These are phyloP conservation scores for Coturnix japonica DNA, from an alignment of 2,113 vertebrate species.

Conservation along the genomic window DNA sequence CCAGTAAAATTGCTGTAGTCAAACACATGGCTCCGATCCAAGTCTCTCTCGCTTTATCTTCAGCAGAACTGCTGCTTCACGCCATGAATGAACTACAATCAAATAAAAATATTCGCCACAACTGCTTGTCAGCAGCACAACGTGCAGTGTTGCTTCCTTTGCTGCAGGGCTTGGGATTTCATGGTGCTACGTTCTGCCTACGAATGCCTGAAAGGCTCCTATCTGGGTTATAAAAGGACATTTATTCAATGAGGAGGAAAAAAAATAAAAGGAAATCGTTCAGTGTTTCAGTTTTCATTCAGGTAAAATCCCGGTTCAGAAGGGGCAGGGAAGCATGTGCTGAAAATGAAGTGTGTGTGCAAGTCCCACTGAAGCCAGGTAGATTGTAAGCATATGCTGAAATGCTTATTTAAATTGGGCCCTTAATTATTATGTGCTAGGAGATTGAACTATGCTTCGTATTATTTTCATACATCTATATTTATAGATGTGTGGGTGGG, in stretches of 20 bases:
- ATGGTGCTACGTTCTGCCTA: not conserved
- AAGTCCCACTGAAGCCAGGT: slow-evolving; percentile 43
- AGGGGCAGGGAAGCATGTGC: not conserved
- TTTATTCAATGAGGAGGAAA: not conserved
- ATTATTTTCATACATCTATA: slow-evolving; percentile 51
- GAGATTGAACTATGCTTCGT: slow-evolving; percentile 15
- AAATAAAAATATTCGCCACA: not conserved
- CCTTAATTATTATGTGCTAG: slow-evolving; percentile 66
- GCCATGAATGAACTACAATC: slow-evolving; percentile 46
- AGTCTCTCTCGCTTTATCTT: slow-evolving; percentile 31
- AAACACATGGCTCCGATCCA: slow-evolving; percentile 42
- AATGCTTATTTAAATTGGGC: slow-evolving; percentile 58
- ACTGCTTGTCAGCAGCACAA: not conserved
- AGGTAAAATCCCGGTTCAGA: slow-evolving; percentile 35
- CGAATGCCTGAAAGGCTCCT: not conserved
- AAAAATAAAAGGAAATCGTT: not conserved
- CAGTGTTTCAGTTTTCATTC: slow-evolving; percentile 22
- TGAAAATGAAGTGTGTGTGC: slow-evolving; percentile 46
- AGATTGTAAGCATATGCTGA: slow-evolving; percentile 60
- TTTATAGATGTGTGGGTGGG: slow-evolving; percentile 3
- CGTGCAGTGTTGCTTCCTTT: not conserved
- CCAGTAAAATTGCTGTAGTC: slow-evolving; percentile 55
- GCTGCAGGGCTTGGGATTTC: not conserved
- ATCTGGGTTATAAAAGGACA: not conserved
- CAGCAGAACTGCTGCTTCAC: not conserved